Base-by-base conservation (phyloP, 1,140 invertebrate species). In the Procambarus virginalis region DNA sequence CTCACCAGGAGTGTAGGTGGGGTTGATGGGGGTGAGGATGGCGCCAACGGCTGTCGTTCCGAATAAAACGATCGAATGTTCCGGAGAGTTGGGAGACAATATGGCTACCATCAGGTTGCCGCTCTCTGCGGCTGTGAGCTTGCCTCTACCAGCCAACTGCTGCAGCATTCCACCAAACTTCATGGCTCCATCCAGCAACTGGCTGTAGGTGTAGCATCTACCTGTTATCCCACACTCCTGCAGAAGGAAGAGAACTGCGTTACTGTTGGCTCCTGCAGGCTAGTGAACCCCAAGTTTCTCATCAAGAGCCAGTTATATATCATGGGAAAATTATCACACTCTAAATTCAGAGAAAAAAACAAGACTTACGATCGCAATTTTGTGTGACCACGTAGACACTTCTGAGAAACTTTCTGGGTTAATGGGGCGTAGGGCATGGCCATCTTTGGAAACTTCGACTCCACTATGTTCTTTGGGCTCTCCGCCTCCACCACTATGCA, bases 71-170 rank as follows among this genome's bases (percentile, higher is more conserved):
- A 94, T 92, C 12, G 93, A 84, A 89, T 93, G 95, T 90, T 95
- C 94, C 3, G 94, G 94, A 81, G 93, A 91, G 92, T 95, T 95
- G 45, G 93, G 93, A 48, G 92, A 91, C 60, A 93, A 48, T 20
- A 95, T 93, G 3, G 95, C 94, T 45, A 87, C 78, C 4, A 34
- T 87, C 92, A 98, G 96, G 0, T 96, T 96, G 5, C n/a, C n/a
- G 68, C 2, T 5, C 2, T 34, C 68, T 34, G 70, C 96, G 95
- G 89, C 94, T 94, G 2, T 97, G 93, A 48, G 96, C 96, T 46
- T 64, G 10, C 20, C 78, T 1, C 5, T 75, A 14, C 9, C 48
- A n/a, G 4, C 17, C 10, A 70, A 12, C 60, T 46, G 3, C n/a
- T 87, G 86, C 14, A 87, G 60, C 55, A 64, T 49, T 46, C 86